Evolutionary conservation across 2,797 vertebrate genomes (phyloP).

Genomic region (Oryzias sinensis): DNA sequence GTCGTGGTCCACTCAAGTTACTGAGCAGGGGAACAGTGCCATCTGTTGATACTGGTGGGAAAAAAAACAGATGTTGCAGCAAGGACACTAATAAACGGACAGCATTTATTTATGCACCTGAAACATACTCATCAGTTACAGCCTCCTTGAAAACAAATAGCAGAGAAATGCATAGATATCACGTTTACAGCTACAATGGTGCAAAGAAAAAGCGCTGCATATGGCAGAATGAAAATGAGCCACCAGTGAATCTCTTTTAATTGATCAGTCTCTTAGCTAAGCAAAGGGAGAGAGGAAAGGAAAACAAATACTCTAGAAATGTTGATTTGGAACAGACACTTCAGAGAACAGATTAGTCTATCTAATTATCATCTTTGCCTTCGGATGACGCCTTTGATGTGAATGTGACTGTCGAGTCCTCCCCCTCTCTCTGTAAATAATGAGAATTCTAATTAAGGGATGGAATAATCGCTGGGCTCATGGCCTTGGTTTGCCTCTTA

Average conservation of each 20-base stretch:
- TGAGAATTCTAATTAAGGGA: slow-evolving; percentile 84
- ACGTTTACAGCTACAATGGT: slow-evolving; percentile 48
- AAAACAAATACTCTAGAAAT: slow-evolving; percentile 78
- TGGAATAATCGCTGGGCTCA: slow-evolving; percentile 75
- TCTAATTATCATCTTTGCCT: slow-evolving; percentile 80
- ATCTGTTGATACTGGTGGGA: slow-evolving; percentile 67
- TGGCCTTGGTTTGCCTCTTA: slow-evolving; percentile 76
- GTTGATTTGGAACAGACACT: slow-evolving; percentile 76
- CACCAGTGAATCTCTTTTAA: slow-evolving; percentile 71
- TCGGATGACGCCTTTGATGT: slow-evolving; percentile 79
- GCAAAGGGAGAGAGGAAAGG: slow-evolving; percentile 57
- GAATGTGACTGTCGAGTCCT: slow-evolving; percentile 74
- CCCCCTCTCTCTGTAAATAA: slow-evolving; percentile 77
- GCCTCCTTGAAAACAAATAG: slow-evolving; percentile 41
- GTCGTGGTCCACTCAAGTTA: slow-evolving; percentile 5
- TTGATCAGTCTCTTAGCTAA: slow-evolving; percentile 75
- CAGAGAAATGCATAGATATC: slow-evolving; percentile 48
- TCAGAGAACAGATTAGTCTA: slow-evolving; percentile 78
- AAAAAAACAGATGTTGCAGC: slow-evolving; percentile 21
- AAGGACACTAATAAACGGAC: slow-evolving; percentile 13
- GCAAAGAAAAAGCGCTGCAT: slow-evolving; percentile 45
- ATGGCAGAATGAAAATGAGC: slow-evolving; percentile 68
- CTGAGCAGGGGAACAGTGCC: slow-evolving; percentile 75
- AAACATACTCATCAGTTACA: slow-evolving; percentile 24
- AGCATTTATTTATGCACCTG: slow-evolving; percentile 38